These are phyloP conservation scores for Phocoena phocoena DNA, from an alignment of 2,113 vertebrate genomes.

Conservation along the genomic window DNA sequence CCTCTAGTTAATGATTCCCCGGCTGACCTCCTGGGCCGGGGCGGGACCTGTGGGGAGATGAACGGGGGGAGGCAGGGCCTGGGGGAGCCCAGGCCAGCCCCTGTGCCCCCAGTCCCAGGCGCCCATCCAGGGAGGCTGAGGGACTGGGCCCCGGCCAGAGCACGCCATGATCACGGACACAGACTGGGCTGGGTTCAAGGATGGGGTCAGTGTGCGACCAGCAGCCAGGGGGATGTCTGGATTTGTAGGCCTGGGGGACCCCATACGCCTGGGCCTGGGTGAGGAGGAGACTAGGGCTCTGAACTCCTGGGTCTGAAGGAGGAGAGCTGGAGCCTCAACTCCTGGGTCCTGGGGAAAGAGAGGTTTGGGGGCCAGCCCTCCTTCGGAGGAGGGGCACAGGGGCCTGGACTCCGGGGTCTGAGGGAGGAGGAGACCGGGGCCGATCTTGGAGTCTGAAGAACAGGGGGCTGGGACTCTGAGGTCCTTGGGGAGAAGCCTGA, in stretches of 20 bases:
- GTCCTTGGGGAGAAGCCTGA: not conserved
- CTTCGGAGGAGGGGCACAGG: not conserved
- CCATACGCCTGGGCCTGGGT: not conserved
- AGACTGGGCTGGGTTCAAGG: conserved; percentile 54
- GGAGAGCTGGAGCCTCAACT: not conserved
- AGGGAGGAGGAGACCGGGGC: not conserved
- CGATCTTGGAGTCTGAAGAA: not conserved
- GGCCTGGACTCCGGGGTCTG: not conserved
- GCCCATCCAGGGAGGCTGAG: conserved; percentile 65
- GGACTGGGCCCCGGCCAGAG: conserved; percentile 58
- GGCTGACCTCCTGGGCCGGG: conserved; percentile 71
- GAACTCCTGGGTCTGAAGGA: not conserved
- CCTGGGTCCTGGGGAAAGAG: not conserved
- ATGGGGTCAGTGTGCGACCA: conserved; percentile 48
- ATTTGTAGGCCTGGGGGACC: not conserved
- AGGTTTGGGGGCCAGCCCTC: not conserved
- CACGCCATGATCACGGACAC: conserved; percentile 37
- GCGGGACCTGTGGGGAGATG: conserved; percentile 69
- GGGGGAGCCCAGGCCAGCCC: conserved; percentile 46
- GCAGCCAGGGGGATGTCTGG: not conserved
- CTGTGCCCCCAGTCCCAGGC: conserved; percentile 54
- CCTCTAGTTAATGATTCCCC: conserved; percentile 79
- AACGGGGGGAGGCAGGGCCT: conserved; percentile 43
- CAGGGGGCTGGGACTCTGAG: not conserved
- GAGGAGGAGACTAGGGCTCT: not conserved